phyloP scores from a whole-genome alignment of 1,140 invertebrate species.

The Heterodera schachtii region DNA sequence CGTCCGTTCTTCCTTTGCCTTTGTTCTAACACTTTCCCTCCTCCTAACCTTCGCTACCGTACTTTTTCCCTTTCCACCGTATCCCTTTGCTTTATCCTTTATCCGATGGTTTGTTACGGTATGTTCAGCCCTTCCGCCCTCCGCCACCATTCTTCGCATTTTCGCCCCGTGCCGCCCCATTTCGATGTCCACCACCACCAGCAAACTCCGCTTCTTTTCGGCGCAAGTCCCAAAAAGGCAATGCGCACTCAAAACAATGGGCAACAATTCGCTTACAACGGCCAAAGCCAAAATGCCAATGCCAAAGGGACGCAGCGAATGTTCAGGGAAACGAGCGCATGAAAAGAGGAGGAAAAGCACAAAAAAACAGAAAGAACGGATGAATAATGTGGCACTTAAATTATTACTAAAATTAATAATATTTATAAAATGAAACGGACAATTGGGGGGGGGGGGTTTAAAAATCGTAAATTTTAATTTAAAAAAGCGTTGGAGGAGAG shows the following conservation, averaged over 20 bases:
- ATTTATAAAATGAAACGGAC: too few species aligned
- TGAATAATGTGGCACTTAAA: too few species aligned
- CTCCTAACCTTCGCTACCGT: not conserved
- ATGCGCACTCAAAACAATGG: slow-evolving; percentile 5
- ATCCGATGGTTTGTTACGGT: not conserved
- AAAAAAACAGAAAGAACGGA: not conserved
- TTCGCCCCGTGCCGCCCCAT: slow-evolving; percentile 2
- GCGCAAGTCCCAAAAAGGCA: slow-evolving; percentile 26
- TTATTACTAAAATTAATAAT: too few species aligned
- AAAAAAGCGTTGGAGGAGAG: too few species aligned
- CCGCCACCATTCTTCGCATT: not conserved
- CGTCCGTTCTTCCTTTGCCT: not conserved
- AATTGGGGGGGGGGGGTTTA: too few species aligned
- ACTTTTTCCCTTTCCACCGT: not conserved
- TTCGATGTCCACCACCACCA: not conserved
- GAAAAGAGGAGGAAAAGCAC: not conserved
- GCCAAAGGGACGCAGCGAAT: not conserved
- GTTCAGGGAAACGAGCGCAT: not conserved
- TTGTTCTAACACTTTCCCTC: not conserved
- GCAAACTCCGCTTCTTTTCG: slow-evolving; percentile 22
- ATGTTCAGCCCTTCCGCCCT: not conserved
- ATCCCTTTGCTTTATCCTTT: not conserved
- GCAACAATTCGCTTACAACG: slow-evolving; percentile 17
- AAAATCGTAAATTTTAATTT: too few species aligned
- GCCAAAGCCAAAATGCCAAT: not conserved